A percentile compares a stretch with the other conserved stretches of the same genome.
Conservation (phyloP, 2,113 vertebrate genomes). For the Triplophysa siluroides region DNA sequence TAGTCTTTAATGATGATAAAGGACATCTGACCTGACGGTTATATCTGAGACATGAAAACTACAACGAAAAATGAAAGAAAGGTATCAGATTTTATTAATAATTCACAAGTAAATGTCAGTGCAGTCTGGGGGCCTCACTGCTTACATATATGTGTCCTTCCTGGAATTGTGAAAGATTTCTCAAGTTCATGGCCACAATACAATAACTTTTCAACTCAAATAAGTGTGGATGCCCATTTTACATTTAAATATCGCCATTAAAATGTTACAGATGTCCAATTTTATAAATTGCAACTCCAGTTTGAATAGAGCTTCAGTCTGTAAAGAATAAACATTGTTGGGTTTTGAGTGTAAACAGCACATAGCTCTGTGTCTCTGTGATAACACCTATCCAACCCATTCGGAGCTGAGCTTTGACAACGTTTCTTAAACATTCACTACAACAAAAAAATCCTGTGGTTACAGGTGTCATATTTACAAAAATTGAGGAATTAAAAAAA, state of each 20-base stretch:
- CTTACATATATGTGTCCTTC: too few relatives aligned
- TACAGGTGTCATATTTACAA: background rate
- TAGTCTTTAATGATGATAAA: background rate
- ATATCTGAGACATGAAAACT: background rate
- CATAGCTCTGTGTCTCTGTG: constrained; percentile 43
- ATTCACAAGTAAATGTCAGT: background rate
- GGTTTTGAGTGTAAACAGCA: constrained; percentile 47
- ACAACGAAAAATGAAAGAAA: background rate
- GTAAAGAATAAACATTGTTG: constrained; percentile 46
- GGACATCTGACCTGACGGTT: background rate
- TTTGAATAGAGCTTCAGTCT: constrained; percentile 35
- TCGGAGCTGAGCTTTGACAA: constrained; percentile 49
- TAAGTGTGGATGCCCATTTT: background rate
- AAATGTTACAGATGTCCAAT: too few relatives aligned
- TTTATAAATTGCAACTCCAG: constrained; percentile 14
- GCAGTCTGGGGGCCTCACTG: too few relatives aligned
- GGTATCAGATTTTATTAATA: background rate
- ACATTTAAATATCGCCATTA: too few relatives aligned
- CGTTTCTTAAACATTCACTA: background rate
- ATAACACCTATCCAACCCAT: constrained; percentile 54
- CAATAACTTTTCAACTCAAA: background rate
- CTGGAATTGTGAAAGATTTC: too few relatives aligned
- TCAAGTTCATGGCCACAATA: too few relatives aligned
- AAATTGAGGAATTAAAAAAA: background rate
- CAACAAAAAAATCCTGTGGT: background rate